Evolutionary conservation across 2,888 invertebrate genomes (phyloP).

Genomic region (Priocnemis perturbator): DNA sequence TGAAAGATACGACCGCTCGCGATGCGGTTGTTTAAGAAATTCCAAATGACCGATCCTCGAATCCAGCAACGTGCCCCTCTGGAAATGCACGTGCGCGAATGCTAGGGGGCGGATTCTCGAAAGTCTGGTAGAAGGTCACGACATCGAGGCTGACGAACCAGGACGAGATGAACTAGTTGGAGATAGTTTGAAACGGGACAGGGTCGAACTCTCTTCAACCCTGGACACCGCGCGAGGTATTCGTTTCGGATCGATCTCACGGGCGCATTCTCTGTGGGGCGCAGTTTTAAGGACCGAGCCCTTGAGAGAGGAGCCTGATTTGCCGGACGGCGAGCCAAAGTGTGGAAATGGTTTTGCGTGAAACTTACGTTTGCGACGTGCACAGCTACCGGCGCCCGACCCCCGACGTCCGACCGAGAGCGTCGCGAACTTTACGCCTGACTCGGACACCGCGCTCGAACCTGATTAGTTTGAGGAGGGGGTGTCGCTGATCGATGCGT

Average conservation of each 20-base stretch:
- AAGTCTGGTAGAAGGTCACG: conserved; percentile 59
- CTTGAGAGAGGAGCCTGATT: not conserved
- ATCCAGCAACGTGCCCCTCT: too few relatives aligned
- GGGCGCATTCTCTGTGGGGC: conserved; percentile 41
- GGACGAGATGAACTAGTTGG: conserved; percentile 56
- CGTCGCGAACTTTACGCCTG: not conserved
- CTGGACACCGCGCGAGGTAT: conserved; percentile 33
- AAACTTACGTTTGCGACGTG: not conserved
- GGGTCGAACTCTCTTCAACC: conserved; percentile 51
- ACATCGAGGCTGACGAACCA: conserved; percentile 55
- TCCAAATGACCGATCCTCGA: too few relatives aligned
- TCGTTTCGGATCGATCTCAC: conserved; percentile 39
- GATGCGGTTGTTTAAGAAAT: too few relatives aligned
- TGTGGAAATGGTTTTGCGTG: too few relatives aligned
- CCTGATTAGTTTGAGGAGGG: conserved; percentile 2
- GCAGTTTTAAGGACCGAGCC: not conserved
- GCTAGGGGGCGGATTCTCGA: conserved; percentile 35
- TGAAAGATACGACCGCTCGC: too few relatives aligned
- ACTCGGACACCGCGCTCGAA: not conserved
- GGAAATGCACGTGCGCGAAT: too few relatives aligned
- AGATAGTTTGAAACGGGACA: conserved; percentile 53
- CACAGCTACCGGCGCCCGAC: not conserved
- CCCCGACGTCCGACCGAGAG: not conserved
- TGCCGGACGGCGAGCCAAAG: too few relatives aligned
- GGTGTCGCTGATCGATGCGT: not conserved